Evolutionary conservation across 2,113 vertebrate species (phyloP), one percentile per base, ranked within the genome.

Genomic region (Plotosus lineatus): DNA sequence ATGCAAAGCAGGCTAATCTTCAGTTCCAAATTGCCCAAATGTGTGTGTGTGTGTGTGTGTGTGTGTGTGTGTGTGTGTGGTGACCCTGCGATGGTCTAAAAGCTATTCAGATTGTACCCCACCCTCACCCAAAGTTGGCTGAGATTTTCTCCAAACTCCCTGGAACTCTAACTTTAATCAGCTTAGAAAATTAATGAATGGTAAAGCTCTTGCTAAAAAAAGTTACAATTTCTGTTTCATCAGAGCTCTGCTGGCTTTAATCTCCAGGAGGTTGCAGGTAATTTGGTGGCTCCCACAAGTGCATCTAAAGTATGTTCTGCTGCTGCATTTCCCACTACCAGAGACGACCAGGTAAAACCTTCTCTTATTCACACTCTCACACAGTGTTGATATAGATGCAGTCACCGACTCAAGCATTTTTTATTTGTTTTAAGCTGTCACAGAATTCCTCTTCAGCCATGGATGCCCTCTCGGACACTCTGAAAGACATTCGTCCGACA

Each of bases 391-490:
- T 53, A 21, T 48, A 63, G 23, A 48, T n/a, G 33, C 40, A 69
- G 7, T n/a, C 38, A 73, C 26, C 50, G 14, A 50, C 68, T 72
- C 12, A 15, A 38, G 5, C 46, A 65, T 28, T 50, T 15, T 55
- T 56, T 1, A 69, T 8, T n/a, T 36, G 1, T 48, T 71, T 55
- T 2, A 23, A 93, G 92, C 38, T 91, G 86, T 55, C 69, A 23
- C 56, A 56, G 0, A 88, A 74, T 26, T 80, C 88, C 31, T 77
- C 84, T 48, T 81, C 53, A 5, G 92, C 93, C 61, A 74, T 94
- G 60, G 92, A 93, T 19, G 88, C 87, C 76, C 88, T 94, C 38
- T 94, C 92, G 23, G 88, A 92, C 81, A 91, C 91, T 46, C 82
- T 94, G 55, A 82, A 53, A 75, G 91, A 91, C 10, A 88, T 89